Base-by-base conservation (phyloP, 2,888 invertebrate genomes). In the Thumatha senex region DNA sequence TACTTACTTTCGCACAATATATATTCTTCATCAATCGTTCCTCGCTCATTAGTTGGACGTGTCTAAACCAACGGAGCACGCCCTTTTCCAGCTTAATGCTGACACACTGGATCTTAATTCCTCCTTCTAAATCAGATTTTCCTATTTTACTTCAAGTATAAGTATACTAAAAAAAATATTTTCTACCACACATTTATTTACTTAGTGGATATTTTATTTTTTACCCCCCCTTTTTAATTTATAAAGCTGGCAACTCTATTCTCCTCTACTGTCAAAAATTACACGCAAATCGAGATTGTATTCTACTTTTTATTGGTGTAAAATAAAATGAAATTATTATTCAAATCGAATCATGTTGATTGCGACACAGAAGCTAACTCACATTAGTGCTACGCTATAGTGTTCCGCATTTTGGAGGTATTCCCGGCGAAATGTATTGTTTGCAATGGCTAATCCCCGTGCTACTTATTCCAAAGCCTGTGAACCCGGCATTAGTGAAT, bases 361-460 rank as follows among this genome's bases (percentile, higher is more conserved):
- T 80, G 70, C 72, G 68, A 69, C 65, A 74, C 64, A 66, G 50
- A 63, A 67, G 54, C 53, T 79, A 69, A 75, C 69, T 54, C 36
- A 48, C 57, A 51, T 54, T 58, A 70, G 60, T 63, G 48, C 55
- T 51, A 51, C 57, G 61, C 67, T 70, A 67, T 76, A 75, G 72
- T 73, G 52, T 67, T 63, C 52, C 35, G 46, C 36, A 48, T 54
- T 24, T 44, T 43, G 58, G 55, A 52, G 62, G 54, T 49, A 54
- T 54, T 58, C 45, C 65, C 61, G 64, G 66, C 83, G 81, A 78
- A 66, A 98, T 98, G 98, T 98, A 98, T 93, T 98, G 98, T 93
- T 94, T 98, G 76, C 98, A 98, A 94, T 98, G 98, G 96, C 93
- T 99, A 77, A 96, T 99, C 74, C 99, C 99, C 52, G 98, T 99